Conservation (phyloP, 2,797 vertebrate species). For the Thalassophryne amazonica region DNA sequence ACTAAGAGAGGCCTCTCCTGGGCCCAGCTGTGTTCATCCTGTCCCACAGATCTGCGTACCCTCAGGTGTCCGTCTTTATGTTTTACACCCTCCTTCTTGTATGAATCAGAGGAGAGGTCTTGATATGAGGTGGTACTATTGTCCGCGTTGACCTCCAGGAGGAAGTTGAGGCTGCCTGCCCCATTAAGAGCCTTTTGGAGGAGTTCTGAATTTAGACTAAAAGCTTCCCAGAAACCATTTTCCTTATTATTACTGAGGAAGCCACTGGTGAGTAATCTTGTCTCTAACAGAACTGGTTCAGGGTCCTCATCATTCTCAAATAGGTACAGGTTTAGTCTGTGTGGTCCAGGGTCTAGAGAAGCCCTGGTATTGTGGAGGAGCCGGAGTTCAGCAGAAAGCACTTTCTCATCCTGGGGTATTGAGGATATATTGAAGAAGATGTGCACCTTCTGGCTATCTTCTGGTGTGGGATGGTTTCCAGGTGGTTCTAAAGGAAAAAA, state of each 20-base stretch:
- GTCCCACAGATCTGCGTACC: conserved; percentile 75
- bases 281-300: conserved; percentile 71
- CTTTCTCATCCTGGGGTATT: conserved; percentile 78
- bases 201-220: conserved; percentile 70
- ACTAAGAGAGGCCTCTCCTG: conserved; percentile 83
- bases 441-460: conserved; percentile 51
- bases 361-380: conserved; percentile 56
- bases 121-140: conserved; percentile 54
- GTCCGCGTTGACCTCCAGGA: conserved; percentile 71
- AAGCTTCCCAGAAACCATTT: conserved; percentile 75
- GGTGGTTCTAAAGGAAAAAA: conserved; percentile 29
- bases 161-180: conserved; percentile 64
- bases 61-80: conserved; percentile 68
- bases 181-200: conserved; percentile 52
- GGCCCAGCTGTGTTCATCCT: conserved; percentile 79
- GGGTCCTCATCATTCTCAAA: conserved; percentile 44
- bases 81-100: conserved; percentile 17
- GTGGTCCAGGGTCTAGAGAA: conserved; percentile 40
- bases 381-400: conserved; percentile 82
- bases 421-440: conserved; percentile 83
- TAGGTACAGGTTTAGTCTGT: conserved; percentile 76
- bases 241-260: conserved; percentile 21
- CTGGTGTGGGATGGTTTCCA: conserved; percentile 17
- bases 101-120: conserved; percentile 9
- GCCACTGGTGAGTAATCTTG: conserved; percentile 56